These are phyloP conservation scores for Hyla sarda DNA, from an alignment of 2,113 vertebrate species.

Conservation along the genomic window DNA sequence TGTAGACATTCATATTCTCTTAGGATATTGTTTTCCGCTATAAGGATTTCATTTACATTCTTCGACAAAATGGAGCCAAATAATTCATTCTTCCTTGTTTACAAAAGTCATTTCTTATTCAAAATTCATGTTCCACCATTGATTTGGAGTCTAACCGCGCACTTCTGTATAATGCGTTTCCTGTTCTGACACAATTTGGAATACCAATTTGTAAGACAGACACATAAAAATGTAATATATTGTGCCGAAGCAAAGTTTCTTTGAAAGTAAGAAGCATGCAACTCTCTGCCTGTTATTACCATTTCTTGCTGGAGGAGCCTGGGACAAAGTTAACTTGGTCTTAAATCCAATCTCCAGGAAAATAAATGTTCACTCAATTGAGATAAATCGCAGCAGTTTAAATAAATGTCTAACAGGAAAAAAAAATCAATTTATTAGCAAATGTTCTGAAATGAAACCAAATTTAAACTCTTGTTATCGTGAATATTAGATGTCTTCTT, in stretches of 20 bases:
- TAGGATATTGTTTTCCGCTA: conserved; percentile 16
- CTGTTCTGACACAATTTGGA: conserved; percentile 52
- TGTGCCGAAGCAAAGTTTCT: conserved; percentile 45
- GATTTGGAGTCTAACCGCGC: conserved; percentile 49
- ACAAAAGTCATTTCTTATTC: conserved; percentile 49
- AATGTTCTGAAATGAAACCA: conserved; percentile 53
- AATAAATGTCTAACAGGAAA: conserved; percentile 51
- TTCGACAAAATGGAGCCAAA: conserved; percentile 39
- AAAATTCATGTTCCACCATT: conserved; percentile 58
- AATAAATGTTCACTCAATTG: conserved; percentile 58
- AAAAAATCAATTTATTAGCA: conserved; percentile 60
- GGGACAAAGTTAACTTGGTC: conserved; percentile 53
- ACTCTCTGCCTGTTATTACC: conserved; percentile 23
- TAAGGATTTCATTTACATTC: conserved; percentile 6
- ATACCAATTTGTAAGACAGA: conserved; percentile 58
- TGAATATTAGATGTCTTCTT: conserved; percentile 52
- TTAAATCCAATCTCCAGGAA: conserved; percentile 56
- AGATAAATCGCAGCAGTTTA: conserved; percentile 56
- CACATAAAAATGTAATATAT: conserved; percentile 55
- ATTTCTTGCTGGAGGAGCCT: conserved; percentile 25
- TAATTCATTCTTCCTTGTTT: conserved; percentile 51
- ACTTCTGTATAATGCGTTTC: conserved; percentile 49
- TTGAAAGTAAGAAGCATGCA: conserved; percentile 29
- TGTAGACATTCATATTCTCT: neutral
- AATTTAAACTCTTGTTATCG: conserved; percentile 53